A percentile compares a stretch with the other conserved stretches of the same genome.
Conservation (phyloP, 2,888 invertebrate species). For the Drosophila multiciliata region DNA sequence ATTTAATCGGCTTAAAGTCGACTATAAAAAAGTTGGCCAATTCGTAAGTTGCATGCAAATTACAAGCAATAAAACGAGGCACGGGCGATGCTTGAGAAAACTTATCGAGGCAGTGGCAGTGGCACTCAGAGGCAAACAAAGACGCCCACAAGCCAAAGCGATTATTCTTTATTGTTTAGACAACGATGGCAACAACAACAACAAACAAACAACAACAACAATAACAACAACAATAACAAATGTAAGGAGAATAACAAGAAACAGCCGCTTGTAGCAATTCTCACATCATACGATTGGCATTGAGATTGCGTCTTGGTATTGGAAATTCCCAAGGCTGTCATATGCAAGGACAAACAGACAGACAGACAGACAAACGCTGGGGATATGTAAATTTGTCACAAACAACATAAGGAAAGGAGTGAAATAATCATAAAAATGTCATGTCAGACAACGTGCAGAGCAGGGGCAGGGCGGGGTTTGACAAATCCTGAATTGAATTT, state of each 20-base stretch:
- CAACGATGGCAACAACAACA: conserved; percentile 38
- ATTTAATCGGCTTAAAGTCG: conserved; percentile 69
- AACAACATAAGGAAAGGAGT: conserved; percentile 71
- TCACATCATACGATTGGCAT: conserved; percentile 84
- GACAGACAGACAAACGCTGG: conserved; percentile 31
- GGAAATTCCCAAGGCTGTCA: conserved; percentile 81
- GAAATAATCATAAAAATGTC: conserved; percentile 84
- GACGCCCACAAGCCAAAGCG: conserved; percentile 61
- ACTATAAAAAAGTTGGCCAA: conserved; percentile 65
- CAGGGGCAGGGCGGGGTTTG: neutral
- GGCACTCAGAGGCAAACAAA: conserved; percentile 27
- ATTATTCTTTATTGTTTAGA: conserved; percentile 83
- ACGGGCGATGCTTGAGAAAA: conserved; percentile 65
- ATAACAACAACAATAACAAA: conserved; percentile 13
- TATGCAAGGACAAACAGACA: conserved; percentile 57
- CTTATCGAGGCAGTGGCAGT: conserved; percentile 41
- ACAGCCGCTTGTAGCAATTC: conserved; percentile 79
- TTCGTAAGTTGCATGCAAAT: conserved; percentile 75
- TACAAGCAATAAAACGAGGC: conserved; percentile 78
- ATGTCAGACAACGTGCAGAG: conserved; percentile 34
- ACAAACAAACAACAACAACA: neutral
- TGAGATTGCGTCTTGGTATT: conserved; percentile 75
- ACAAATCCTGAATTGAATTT: conserved; percentile 84
- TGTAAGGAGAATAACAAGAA: conserved; percentile 47
- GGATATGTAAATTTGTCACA: conserved; percentile 79